phyloP scores from a whole-genome alignment of 2,113 vertebrate species.

The Ailurus styani region DNA sequence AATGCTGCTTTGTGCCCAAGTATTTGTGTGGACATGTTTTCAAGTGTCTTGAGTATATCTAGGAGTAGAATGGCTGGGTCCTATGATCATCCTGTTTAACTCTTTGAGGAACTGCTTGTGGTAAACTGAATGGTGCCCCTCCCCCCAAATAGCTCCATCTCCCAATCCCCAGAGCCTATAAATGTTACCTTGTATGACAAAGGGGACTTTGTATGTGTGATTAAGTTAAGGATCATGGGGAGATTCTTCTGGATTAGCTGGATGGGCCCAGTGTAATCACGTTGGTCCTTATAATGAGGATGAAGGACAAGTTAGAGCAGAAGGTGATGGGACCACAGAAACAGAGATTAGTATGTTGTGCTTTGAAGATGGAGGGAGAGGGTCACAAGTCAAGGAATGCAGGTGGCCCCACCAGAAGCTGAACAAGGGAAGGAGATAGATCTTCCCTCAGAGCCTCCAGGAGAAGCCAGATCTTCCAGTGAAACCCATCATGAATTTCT shows the following conservation, averaged over 20 bases:
- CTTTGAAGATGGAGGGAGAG: neutral
- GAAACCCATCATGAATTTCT: neutral
- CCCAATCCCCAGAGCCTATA: neutral
- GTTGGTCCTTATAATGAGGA: neutral
- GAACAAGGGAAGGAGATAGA: neutral
- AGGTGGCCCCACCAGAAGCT: neutral
- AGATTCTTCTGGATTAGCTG: neutral
- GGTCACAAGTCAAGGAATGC: neutral
- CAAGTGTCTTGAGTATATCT: neutral
- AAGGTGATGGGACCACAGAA: neutral
- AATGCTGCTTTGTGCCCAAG: neutral
- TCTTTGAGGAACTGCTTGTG: neutral
- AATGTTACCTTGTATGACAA: neutral
- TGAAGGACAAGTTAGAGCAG: neutral
- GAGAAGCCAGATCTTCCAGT: neutral
- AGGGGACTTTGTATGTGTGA: neutral
- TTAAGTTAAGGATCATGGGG: neutral
- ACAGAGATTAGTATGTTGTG: neutral
- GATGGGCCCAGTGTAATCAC: neutral
- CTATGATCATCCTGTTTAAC: neutral
- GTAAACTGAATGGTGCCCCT: neutral
- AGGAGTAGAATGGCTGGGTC: neutral
- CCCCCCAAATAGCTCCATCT: neutral
- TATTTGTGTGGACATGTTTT: neutral
- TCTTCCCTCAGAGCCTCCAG: neutral